phyloP scores from a whole-genome alignment of 37 sponge, comb jelly and placozoan genomes.

The Amphimedon queenslandica region DNA sequence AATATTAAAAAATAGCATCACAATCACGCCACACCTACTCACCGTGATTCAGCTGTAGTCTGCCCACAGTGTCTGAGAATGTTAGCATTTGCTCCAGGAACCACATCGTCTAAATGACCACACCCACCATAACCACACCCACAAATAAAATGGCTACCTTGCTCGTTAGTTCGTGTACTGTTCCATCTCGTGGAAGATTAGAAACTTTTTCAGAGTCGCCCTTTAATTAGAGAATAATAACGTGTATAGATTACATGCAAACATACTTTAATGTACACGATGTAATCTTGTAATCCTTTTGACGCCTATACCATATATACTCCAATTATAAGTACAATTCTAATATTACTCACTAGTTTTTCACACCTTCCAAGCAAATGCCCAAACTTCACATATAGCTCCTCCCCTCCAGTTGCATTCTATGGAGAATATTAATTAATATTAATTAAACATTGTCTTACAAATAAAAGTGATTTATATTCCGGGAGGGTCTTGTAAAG shows the following conservation, averaged over 20 bases:
- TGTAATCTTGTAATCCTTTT: conserved; percentile 39
- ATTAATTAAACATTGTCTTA: not conserved
- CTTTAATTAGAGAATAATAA: conserved; percentile 10
- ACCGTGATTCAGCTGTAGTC: not conserved
- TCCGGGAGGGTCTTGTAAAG: conserved; percentile 47
- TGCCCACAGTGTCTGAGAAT: conserved; percentile 49
- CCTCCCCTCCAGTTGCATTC: not conserved
- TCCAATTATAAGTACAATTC: not conserved
- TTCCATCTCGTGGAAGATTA: conserved; percentile 89
- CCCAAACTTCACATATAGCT: not conserved
- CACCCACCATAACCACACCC: not conserved
- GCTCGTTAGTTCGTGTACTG: conserved; percentile 95
- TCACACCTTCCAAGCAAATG: not conserved
- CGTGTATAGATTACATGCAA: not conserved
- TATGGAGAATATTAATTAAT: not conserved
- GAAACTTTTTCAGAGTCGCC: conserved; percentile 82
- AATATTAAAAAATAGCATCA: not conserved
- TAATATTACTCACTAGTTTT: not conserved
- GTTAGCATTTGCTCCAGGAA: conserved; percentile 82
- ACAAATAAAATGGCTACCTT: conserved; percentile 44
- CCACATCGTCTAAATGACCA: conserved; percentile 60
- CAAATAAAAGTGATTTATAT: conserved; percentile 17
- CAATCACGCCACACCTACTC: not conserved
- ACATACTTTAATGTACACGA: conserved; percentile 27
- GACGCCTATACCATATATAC: not conserved